Evolutionary conservation across 1,140 invertebrate genomes (phyloP).

Genomic region (Spodoptera litura): DNA sequence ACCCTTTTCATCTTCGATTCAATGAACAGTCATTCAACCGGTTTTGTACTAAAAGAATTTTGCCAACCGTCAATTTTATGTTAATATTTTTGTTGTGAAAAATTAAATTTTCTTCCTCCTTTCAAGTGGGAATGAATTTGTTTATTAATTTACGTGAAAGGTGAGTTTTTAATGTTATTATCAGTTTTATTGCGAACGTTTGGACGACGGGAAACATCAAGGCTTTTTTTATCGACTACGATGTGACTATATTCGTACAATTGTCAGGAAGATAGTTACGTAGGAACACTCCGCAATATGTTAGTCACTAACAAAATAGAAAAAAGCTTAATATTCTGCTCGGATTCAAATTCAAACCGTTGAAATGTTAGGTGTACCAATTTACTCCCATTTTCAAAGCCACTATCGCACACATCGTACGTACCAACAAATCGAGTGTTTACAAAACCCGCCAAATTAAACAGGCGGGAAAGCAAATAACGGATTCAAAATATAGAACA

Average conservation of each 20-base stretch:
- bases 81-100: constrained; percentile 30
- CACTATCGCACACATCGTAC: not conserved
- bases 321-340: too few species aligned
- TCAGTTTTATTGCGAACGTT: not conserved
- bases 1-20: constrained; percentile 31
- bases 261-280: too few species aligned
- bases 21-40: constrained; percentile 20
- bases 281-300: too few species aligned
- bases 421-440: constrained; percentile 1
- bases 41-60: constrained; percentile 4
- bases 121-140: not conserved
- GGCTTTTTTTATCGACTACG: too few species aligned
- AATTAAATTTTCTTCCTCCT: constrained; percentile 24
- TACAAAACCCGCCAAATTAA: not conserved
- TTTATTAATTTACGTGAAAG: constrained; percentile 5
- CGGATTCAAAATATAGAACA: constrained; percentile 38
- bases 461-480: constrained; percentile 20
- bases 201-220: not conserved
- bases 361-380: too few species aligned
- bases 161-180: not conserved
- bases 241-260: too few species aligned
- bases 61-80: constrained; percentile 26
- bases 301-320: too few species aligned
- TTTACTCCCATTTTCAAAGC: too few species aligned
- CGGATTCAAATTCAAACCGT: too few species aligned